phyloP scores from a whole-genome alignment of 2,888 invertebrate species.

The Aspidapion aeneum region DNA sequence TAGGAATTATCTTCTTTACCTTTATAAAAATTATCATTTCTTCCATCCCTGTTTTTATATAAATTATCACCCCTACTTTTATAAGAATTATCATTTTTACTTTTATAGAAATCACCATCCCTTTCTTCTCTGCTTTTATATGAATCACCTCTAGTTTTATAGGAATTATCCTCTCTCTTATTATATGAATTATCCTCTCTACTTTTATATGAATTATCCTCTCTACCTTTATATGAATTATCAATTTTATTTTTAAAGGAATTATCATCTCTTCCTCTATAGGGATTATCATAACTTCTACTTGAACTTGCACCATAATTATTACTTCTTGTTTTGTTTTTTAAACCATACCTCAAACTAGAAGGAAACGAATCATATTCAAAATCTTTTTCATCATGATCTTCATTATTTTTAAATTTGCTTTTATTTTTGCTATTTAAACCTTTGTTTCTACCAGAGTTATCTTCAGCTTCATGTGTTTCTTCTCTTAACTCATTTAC shows the following conservation, averaged over 20 bases:
- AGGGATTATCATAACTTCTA: constrained; percentile 4
- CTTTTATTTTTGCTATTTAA: constrained; percentile 1
- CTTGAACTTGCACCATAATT: constrained; percentile 11
- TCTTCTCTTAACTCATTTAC: neutral
- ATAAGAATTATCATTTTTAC: neutral
- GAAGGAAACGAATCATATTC: constrained; percentile 1
- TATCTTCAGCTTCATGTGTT: neutral
- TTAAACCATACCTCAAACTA: neutral
- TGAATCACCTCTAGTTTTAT: neutral
- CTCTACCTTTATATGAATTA: no score
- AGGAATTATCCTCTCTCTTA: no score
- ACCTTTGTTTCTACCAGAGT: neutral
- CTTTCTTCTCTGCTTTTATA: constrained; percentile 3
- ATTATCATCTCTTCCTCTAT: neutral
- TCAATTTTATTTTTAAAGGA: constrained; percentile 1
- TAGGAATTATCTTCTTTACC: no score
- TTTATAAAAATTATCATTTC: no score
- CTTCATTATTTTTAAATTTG: constrained; percentile 7
- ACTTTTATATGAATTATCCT: no score
- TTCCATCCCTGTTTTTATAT: no score
- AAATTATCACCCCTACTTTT: no score
- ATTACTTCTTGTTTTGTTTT: constrained; percentile 13
- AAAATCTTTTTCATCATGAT: constrained; percentile 2
- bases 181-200: no score
- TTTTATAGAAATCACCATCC: neutral